phyloP scores from a whole-genome alignment of 2,113 vertebrate genomes.

The Etheostoma spectabile region DNA sequence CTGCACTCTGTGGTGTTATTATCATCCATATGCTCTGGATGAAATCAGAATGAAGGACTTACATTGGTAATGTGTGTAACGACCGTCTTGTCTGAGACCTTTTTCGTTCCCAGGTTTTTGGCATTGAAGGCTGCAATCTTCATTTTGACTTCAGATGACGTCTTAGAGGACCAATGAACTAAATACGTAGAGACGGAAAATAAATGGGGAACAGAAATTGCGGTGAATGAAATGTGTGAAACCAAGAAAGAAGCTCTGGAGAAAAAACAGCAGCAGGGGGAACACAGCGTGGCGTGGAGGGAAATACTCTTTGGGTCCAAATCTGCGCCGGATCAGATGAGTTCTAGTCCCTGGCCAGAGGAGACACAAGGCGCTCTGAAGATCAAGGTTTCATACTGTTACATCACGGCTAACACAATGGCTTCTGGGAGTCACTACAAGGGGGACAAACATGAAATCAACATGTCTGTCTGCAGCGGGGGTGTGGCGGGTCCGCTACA shows the following conservation, averaged over 20 bases:
- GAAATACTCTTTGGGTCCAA: no score
- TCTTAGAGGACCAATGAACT: neutral
- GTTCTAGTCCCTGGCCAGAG: no score
- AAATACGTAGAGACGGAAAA: neutral
- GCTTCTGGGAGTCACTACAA: no score
- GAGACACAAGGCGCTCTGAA: no score
- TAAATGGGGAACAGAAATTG: neutral
- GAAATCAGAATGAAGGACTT: neutral
- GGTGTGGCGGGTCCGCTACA: no score
- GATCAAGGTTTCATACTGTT: no score
- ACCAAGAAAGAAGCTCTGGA: neutral
- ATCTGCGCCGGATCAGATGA: no score
- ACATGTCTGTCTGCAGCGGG: no score
- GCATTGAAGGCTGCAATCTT: constrained; percentile 79
- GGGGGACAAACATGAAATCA: no score
- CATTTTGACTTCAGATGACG: constrained; percentile 52
- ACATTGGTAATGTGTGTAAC: constrained; percentile 59
- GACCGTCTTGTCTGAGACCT: constrained; percentile 49
- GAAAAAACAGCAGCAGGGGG: no score
- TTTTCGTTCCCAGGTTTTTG: constrained; percentile 64
- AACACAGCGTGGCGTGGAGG: no score
- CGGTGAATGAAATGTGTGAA: neutral
- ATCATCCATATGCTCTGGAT: neutral
- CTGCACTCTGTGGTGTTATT: neutral
- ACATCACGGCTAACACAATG: no score